phyloP scores from a whole-genome alignment of 2,797 vertebrate species.

The Lepus oiostolus region DNA sequence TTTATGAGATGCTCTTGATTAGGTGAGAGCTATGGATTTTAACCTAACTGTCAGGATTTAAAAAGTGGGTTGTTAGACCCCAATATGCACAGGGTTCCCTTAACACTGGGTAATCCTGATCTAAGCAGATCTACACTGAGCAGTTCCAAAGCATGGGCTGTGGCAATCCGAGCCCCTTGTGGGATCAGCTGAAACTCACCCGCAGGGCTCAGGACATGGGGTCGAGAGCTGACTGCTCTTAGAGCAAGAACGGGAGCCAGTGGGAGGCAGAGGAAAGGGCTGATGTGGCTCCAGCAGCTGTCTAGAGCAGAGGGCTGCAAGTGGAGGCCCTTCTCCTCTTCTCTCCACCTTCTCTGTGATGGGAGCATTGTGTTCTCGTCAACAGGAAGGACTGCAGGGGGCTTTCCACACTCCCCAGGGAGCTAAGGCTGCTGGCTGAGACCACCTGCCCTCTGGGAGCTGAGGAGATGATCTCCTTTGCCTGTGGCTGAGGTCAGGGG shows the following conservation, averaged over 20 bases:
- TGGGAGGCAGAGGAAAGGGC: fast-evolving
- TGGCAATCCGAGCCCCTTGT: neutral
- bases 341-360: neutral
- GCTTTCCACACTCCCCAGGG: too few relatives aligned
- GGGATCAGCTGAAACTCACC: neutral
- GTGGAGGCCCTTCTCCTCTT: neutral
- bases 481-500: neutral
- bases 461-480: neutral
- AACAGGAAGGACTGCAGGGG: neutral
- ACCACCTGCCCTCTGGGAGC: fast-evolving
- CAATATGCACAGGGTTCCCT: neutral
- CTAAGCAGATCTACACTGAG: neutral
- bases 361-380: neutral
- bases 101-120: too few relatives aligned
- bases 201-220: neutral
- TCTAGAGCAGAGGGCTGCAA: neutral
- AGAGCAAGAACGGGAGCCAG: neutral
- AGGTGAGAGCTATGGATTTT: neutral
- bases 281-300: fast-evolving
- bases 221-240: neutral
- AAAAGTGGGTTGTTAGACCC: neutral
- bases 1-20: neutral
- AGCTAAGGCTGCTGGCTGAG: neutral
- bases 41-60: neutral
- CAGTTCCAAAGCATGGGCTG: neutral